Conservation (phyloP, 2,888 invertebrate species). For the Nymphalis c-album region DNA sequence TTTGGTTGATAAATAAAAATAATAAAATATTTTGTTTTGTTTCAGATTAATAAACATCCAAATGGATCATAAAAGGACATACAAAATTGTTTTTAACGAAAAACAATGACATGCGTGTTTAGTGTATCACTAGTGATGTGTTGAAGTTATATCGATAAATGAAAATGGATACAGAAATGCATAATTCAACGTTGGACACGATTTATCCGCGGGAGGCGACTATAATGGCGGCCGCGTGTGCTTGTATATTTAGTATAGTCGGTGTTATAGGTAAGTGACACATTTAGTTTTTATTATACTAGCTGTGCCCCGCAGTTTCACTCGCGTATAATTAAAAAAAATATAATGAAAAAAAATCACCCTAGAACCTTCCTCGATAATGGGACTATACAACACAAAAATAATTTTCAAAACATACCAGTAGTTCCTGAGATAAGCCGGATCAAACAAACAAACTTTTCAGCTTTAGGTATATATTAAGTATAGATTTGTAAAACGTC, state of each 20-base stretch:
- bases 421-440: too few relatives aligned
- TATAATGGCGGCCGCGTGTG: slow-evolving; percentile 88
- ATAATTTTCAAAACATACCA: too few relatives aligned
- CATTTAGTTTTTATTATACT: not conserved
- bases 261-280: slow-evolving; percentile 88
- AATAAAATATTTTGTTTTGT: slow-evolving; percentile 4
- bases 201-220: slow-evolving; percentile 87
- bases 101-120: slow-evolving; percentile 16
- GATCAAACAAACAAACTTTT: too few relatives aligned
- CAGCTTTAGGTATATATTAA: too few relatives aligned
- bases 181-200: slow-evolving; percentile 51
- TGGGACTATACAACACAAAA: too few relatives aligned
- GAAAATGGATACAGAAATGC: slow-evolving; percentile 52
- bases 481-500: not conserved
- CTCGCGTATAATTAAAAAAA: too few relatives aligned
- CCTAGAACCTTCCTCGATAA: too few relatives aligned
- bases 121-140: slow-evolving; percentile 10
- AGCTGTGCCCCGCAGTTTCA: too few relatives aligned
- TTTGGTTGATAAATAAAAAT: not conserved
- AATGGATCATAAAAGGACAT: slow-evolving; percentile 9
- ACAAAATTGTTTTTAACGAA: slow-evolving; percentile 8
- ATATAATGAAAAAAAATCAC: too few relatives aligned
- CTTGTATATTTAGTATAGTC: slow-evolving; percentile 88
- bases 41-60: slow-evolving; percentile 13
- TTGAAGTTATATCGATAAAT: slow-evolving; percentile 21